Conservation (phyloP, 2,888 invertebrate species). For the Drosophila subquinaria region DNA sequence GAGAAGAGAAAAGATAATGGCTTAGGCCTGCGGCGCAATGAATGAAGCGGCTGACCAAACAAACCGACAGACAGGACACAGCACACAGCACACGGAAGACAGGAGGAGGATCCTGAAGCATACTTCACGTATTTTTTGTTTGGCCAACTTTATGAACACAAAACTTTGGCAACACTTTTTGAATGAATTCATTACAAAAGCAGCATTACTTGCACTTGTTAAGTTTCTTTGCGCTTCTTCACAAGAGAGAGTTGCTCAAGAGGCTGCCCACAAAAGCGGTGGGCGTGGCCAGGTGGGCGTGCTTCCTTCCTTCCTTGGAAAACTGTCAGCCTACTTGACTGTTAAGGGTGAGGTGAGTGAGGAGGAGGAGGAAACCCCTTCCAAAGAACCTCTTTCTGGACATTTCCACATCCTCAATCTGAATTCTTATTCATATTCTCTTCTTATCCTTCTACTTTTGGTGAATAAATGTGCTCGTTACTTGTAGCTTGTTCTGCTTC, state of each 20-base stretch:
- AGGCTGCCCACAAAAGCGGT: not conserved
- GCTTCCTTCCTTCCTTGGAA: conserved; percentile 40
- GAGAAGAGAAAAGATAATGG: conserved; percentile 8
- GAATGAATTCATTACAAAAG: conserved; percentile 72
- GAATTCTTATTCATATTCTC: conserved; percentile 1
- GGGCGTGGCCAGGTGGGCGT: conserved; percentile 46
- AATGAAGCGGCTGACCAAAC: conserved; percentile 42
- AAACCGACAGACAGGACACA: conserved; percentile 8
- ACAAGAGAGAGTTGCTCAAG: conserved; percentile 6
- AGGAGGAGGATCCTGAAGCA: conserved; percentile 62
- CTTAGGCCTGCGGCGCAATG: conserved; percentile 67
- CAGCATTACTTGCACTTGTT: conserved; percentile 64
- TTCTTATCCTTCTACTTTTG: conserved; percentile 7
- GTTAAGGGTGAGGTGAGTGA: not conserved
- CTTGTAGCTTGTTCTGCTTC: conserved; percentile 62
- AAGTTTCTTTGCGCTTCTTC: conserved; percentile 32
- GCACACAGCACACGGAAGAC: not conserved
- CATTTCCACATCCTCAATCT: conserved; percentile 8
- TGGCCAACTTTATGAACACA: conserved; percentile 47
- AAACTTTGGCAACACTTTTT: conserved; percentile 64
- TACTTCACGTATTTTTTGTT: conserved; percentile 26
- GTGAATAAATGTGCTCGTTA: conserved; percentile 66
- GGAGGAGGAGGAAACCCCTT: too few species aligned
- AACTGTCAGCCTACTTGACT: conserved; percentile 55
- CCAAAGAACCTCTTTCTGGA: not conserved